A percentile compares a stretch with the other conserved stretches of the same genome.
Conservation (phyloP, 1,140 invertebrate species). For the Caenorhabditis elegans region WBcel235 BX284602.5:8274501-8275000, state of each 20-base stretch:
- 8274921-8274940: too few species aligned
- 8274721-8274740: neutral
- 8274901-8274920: neutral
- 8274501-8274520: neutral
- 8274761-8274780: neutral
- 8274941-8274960: too few species aligned
- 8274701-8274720: neutral
- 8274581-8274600: neutral
- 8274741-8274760: too few species aligned
- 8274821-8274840: neutral
- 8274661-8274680: neutral
- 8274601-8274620: neutral
- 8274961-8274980: neutral
- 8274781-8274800: neutral
- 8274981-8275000: neutral
- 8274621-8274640: neutral
- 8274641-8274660: neutral
- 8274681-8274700: neutral
- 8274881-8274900: neutral
- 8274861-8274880: neutral
- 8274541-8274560: neutral
- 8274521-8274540: neutral
- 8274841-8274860: neutral
- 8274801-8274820: neutral
- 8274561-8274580: neutral